Conservation (phyloP, 2,797 vertebrate genomes). For the Picus viridis region DNA sequence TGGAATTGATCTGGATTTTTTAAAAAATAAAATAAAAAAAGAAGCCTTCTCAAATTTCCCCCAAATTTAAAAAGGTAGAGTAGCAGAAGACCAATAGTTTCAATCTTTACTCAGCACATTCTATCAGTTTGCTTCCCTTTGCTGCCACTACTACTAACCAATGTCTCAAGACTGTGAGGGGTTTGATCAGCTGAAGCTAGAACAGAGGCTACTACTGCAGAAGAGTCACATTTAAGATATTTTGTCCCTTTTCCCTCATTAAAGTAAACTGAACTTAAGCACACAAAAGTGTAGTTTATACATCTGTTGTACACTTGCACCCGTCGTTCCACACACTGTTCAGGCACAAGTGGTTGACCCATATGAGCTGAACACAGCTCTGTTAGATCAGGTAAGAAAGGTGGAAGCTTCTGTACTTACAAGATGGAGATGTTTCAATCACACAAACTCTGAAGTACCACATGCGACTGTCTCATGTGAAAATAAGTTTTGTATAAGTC, state of each 20-base stretch:
- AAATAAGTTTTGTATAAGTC: not conserved
- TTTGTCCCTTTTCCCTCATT: not conserved
- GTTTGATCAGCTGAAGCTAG: not conserved
- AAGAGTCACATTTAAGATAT: not conserved
- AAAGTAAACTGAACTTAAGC: not conserved
- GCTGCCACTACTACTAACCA: not conserved
- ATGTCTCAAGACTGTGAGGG: not conserved
- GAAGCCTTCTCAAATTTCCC: not conserved
- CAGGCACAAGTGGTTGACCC: not conserved
- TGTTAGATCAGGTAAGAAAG: not conserved
- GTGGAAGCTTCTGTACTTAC: fast-evolving
- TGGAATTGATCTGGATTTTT: not conserved
- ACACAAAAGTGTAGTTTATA: not conserved
- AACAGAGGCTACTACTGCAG: not conserved
- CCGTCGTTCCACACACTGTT: not conserved
- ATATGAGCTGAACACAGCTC: not conserved
- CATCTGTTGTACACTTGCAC: fast-evolving
- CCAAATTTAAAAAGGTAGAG: not conserved
- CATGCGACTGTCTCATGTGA: not conserved
- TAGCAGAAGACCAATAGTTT: not conserved
- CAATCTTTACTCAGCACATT: not conserved
- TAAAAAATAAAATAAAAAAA: not conserved
- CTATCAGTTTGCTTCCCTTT: not conserved
- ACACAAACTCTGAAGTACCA: not conserved
- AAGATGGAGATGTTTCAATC: not conserved